Evolutionary conservation across 2,113 vertebrate species (phyloP).

Genomic region (Eubucco bourcierii): DNA sequence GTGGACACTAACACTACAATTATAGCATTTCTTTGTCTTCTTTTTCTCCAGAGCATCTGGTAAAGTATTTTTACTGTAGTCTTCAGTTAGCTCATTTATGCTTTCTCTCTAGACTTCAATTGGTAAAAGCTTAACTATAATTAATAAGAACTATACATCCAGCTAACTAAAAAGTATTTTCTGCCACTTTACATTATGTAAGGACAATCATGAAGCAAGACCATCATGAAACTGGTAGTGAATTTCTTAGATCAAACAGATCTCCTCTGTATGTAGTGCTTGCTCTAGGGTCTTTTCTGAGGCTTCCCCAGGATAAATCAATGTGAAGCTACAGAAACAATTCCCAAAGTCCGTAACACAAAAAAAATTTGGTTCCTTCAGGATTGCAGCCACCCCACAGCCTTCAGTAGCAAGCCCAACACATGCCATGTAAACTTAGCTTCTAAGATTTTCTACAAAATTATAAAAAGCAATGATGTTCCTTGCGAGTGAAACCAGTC

Average conservation of each 20-base stretch:
- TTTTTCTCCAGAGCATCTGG: background rate
- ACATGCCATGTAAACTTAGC: background rate
- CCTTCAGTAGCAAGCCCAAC: background rate
- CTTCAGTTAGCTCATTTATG: conserved; percentile 18
- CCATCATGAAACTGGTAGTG: background rate
- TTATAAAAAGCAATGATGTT: background rate
- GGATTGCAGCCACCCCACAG: background rate
- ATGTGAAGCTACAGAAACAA: background rate
- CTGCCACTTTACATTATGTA: background rate
- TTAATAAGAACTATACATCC: conserved; percentile 34
- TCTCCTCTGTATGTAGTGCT: background rate
- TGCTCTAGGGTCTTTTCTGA: background rate
- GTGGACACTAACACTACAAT: background rate
- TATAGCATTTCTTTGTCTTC: background rate
- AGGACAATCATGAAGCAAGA: background rate
- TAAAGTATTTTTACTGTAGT: background rate
- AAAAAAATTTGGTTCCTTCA: background rate
- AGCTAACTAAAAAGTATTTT: conserved; percentile 17
- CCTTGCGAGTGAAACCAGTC: background rate
- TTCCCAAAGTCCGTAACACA: background rate
- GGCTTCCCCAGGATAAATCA: background rate
- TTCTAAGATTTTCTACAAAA: background rate
- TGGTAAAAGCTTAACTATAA: conserved; percentile 22
- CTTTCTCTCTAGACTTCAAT: background rate
- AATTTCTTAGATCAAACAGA: background rate